These are phyloP conservation scores for Scaptomyza polygonia DNA, from an alignment of 2,888 invertebrate species.

Conservation along the genomic window DNA sequence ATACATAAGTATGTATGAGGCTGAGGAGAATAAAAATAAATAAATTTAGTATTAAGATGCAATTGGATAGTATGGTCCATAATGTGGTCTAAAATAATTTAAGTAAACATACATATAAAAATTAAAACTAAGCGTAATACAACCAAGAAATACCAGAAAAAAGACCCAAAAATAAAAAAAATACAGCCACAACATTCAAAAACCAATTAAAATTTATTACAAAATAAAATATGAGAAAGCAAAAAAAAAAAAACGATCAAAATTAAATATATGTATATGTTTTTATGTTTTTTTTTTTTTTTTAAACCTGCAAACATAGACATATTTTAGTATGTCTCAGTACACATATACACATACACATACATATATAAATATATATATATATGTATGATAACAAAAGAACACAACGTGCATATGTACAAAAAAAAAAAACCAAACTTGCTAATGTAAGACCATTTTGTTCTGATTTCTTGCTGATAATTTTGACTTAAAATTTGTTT, in stretches of 20 bases:
- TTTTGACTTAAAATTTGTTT: no score
- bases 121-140: slow-evolving; percentile 40
- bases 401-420: slow-evolving; percentile 15
- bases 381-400: slow-evolving; percentile 11
- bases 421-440: slow-evolving; percentile 2
- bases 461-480: slow-evolving; percentile 6
- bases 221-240: slow-evolving; percentile 58
- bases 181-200: slow-evolving; percentile 58
- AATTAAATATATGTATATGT: slow-evolving; percentile 36
- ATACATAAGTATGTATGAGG: slow-evolving; percentile 65
- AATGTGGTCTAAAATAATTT: slow-evolving; percentile 60
- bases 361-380: slow-evolving; percentile 20
- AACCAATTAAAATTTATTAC: slow-evolving; percentile 61
- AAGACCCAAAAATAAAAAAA: slow-evolving; percentile 14
- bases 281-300: slow-evolving; percentile 49
- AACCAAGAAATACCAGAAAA: slow-evolving; percentile 19
- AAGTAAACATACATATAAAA: slow-evolving; percentile 52
- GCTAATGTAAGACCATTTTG: slow-evolving; percentile 20
- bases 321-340: no score
- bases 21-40: slow-evolving; percentile 52
- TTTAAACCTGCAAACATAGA: no score
- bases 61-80: slow-evolving; percentile 66
- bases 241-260: slow-evolving; percentile 53
- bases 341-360: no score
- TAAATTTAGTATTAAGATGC: slow-evolving; percentile 51